Base-by-base conservation (phyloP, 2,113 vertebrate species). In the Cyanistes caeruleus region DNA sequence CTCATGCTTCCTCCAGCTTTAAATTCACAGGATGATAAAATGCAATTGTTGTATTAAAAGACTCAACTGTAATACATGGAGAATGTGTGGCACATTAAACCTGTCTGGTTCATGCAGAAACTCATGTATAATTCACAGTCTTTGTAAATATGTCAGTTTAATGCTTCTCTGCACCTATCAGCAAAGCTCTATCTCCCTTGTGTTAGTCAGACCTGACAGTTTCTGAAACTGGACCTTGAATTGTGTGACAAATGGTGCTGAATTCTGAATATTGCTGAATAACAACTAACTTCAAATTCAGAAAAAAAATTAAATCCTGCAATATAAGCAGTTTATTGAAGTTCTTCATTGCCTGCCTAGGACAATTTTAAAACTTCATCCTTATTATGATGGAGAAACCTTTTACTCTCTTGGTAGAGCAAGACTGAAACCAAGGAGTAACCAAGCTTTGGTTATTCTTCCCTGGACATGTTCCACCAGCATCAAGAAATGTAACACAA, bases 61-160 rank as follows among this genome's bases (percentile, higher is more conserved):
- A 81, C 65, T 20, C 68, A 64, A 23, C 94, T 88, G 75, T 86
- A 90, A 59, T 72, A 67, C 52, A 27, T 44, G 48, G 93, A 68
- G 92, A 44, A 87, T 35, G 23, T 53, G 53, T 79, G 64, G 73
- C 4, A 8, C 37, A 46, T 86, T 90, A 93, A 87, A 89, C 59
- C 59, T 53, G 35, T 74, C 79, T 95, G 41, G 31, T 72, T 95
- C 86, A 75, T 93, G 35, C 28, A 86, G 83, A 81, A 96, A 75
- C 58, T 89, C 86, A 72, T 94, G 88, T 89, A 78, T 96, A 90
- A 95, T 89, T 96, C 88, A 92, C 35, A 72, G 41, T 48, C 73
- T 89, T 75, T 84, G 77, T 95, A 96, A 96, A 93, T 90, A 90
- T 39, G 60, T 90, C 83, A 60, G 25, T 35, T 84, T 92, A 90